Conservation (phyloP, 2,888 invertebrate species). For the Nematopogon swammerdamellus region DNA sequence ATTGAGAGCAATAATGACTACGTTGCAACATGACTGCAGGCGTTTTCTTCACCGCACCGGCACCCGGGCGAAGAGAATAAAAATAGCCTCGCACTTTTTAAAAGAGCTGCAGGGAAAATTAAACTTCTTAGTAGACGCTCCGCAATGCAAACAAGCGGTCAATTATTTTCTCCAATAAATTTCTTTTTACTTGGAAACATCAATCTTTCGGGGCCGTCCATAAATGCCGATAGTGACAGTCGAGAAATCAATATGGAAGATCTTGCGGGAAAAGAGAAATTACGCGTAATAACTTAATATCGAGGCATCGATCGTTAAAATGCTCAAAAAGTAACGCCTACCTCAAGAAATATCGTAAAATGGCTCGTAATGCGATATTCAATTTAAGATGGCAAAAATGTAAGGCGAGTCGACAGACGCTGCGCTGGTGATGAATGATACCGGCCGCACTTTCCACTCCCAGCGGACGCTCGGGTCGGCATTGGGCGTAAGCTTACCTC, state of each 20-base stretch:
- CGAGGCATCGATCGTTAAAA: slow-evolving; percentile 9
- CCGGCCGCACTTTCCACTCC: too few relatives aligned
- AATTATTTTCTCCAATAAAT: not conserved
- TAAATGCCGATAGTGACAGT: not conserved
- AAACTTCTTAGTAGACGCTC: not conserved
- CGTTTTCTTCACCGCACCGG: not conserved
- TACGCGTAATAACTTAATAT: slow-evolving; percentile 31
- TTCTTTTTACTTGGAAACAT: not conserved
- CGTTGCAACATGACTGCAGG: not conserved
- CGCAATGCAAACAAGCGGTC: not conserved
- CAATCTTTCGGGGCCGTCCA: not conserved
- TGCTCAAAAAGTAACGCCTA: not conserved
- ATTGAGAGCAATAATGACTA: not conserved
- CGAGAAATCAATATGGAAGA: slow-evolving; percentile 18
- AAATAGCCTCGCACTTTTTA: not conserved
- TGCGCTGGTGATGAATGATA: too few relatives aligned
- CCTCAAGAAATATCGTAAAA: not conserved
- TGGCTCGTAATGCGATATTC: not conserved
- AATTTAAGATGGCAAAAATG: not conserved
- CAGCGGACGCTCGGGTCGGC: too few relatives aligned
- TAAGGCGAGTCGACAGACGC: not conserved
- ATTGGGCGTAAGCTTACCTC: too few relatives aligned
- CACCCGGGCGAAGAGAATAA: not conserved
- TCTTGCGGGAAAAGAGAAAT: slow-evolving; percentile 20
- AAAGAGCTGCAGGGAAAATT: not conserved